These are phyloP conservation scores for Ficedula albicollis DNA, from an alignment of 2,797 vertebrate genomes.

Conservation along the genomic window DNA sequence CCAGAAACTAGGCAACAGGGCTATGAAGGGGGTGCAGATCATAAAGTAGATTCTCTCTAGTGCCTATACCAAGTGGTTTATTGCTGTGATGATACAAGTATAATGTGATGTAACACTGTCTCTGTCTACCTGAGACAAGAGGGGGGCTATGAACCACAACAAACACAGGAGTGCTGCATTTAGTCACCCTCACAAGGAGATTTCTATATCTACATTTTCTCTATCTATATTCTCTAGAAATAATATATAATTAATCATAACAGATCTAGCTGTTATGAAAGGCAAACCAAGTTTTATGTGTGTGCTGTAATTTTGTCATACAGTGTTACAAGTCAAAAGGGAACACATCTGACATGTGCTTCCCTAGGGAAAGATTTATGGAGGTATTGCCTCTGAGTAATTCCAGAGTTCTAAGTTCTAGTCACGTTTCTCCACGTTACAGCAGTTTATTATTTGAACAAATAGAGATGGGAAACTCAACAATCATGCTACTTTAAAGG, in stretches of 20 bases:
- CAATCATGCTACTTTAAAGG: neutral
- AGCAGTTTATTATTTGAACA: neutral
- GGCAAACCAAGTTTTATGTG: neutral
- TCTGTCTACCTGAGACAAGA: neutral
- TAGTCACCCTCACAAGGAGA: neutral
- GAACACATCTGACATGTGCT: neutral
- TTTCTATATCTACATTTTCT: neutral
- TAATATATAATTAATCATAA: neutral
- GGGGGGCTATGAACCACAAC: rapidly evolving
- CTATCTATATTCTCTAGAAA: neutral
- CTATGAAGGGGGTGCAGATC: neutral
- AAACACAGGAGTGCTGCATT: neutral
- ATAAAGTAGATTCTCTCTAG: neutral
- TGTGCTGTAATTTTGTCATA: neutral
- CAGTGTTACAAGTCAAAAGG: neutral
- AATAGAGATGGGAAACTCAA: neutral
- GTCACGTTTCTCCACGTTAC: rapidly evolving
- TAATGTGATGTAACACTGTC: neutral
- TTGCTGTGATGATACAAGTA: neutral
- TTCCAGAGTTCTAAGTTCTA: neutral
- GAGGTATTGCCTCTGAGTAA: neutral
- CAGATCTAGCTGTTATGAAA: neutral
- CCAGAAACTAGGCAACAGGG: neutral
- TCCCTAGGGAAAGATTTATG: neutral
- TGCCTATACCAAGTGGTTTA: neutral